Evolutionary conservation across 2,888 invertebrate genomes (phyloP), one percentile per base, ranked within the genome.

Genomic region (Camptogramma bilineatum): DNA sequence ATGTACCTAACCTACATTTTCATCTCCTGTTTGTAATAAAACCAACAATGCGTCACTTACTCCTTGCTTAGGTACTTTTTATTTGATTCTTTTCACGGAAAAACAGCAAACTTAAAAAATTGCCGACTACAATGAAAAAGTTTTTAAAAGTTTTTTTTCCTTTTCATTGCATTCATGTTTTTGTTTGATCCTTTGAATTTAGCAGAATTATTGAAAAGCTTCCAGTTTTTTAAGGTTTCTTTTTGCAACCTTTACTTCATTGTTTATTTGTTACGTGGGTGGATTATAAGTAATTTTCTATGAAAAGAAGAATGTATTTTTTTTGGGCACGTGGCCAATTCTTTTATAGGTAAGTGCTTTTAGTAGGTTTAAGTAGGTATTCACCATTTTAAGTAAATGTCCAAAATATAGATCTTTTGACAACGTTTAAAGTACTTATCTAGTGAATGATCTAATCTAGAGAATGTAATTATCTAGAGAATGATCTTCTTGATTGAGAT

Each of bases 191-290:
- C 17, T 53, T 39, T 21, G 46, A 60, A 52, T 52, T 58, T n/a
- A 18, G 44, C 0, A 52, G 4, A 47, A 51, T 18, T 16, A 3
- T 47, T 52, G 13, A 53, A 47, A 24, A 48, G 42, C 13, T 28
- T 52, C 16, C 34, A 24, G 13, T 0, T 55, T 55, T 55, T 61
- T 50, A 42, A 7, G 42, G 48, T 18, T 61, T 51, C 39, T 28
- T n/a, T 34, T 46, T 46, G 21, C 13, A 59, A 46, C 28, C 4
- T 48, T 42, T 18, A 31, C 2, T 44, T 55, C 39, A 10, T 61
- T 55, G 50, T 61, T 53, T 47, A 31, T 21, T 47, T 34, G 16
- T 46, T 47, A 39, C 47, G 21, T 60, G 39, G 60, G 21, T 60
- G 39, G 60, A 60, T 60, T 53, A 60, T 5, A 44, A 28, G 28